Conservation (phyloP, 2,797 vertebrate genomes). For the Forpus xanthops region DNA sequence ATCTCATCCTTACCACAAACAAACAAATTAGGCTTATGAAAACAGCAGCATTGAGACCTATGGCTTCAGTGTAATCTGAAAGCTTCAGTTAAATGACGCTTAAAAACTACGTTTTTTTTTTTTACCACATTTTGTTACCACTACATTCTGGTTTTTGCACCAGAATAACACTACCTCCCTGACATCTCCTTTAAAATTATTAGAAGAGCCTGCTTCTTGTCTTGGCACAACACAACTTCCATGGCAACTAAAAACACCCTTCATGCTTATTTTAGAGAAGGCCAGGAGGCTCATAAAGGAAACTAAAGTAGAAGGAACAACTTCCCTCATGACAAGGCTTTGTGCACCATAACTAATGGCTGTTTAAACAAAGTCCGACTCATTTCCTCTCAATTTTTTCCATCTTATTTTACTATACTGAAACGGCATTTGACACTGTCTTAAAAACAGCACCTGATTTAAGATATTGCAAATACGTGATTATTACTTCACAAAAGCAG, state of each 20-base stretch:
- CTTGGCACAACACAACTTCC: background rate
- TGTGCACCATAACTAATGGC: background rate
- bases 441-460: background rate
- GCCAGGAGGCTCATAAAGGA: background rate
- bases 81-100: background rate
- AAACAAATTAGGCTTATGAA: background rate
- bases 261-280: background rate
- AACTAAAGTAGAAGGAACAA: background rate
- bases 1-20: background rate
- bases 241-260: background rate
- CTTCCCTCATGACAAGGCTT: background rate
- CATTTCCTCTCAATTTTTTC: background rate
- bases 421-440: background rate
- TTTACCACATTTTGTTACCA: background rate
- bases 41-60: background rate
- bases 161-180: background rate
- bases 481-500: background rate
- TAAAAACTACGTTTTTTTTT: background rate
- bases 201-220: background rate
- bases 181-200: background rate
- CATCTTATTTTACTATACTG: background rate
- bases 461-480: background rate
- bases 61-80: background rate
- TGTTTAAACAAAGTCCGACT: background rate
- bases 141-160: background rate